phyloP scores from a whole-genome alignment of 2,113 vertebrate species.

The Vicugna pacos region DNA sequence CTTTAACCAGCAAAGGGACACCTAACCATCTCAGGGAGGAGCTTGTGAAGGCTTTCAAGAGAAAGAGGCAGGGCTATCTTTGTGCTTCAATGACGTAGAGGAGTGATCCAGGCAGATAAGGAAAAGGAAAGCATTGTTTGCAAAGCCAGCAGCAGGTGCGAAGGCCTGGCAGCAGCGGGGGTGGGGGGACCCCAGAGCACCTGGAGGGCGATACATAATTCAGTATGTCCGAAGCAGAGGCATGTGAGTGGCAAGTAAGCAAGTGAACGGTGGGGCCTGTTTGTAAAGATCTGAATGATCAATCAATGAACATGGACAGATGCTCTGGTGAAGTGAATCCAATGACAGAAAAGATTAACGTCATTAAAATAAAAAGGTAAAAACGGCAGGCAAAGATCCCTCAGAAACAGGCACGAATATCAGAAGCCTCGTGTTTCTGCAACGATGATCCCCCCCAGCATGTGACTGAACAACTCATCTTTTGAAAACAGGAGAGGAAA shows the following conservation, averaged over 20 bases:
- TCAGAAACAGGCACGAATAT: not conserved
- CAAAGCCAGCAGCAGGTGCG: rapidly evolving
- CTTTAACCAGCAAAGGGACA: rapidly evolving
- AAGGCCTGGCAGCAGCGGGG: rapidly evolving
- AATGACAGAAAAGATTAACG: not conserved
- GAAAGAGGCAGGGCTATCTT: not conserved
- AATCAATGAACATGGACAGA: not conserved
- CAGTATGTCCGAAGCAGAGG: not conserved
- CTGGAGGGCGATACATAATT: not conserved
- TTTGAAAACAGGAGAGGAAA: slow-evolving; percentile 19
- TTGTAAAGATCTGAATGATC: not conserved
- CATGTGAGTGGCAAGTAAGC: too few species aligned
- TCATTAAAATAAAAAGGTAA: not conserved
- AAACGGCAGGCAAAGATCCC: not conserved
- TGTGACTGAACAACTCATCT: not conserved
- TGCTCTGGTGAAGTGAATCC: not conserved
- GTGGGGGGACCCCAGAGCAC: rapidly evolving
- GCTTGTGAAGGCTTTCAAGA: too few species aligned
- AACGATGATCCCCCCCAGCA: not conserved
- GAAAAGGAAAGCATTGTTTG: not conserved
- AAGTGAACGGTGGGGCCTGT: not conserved
- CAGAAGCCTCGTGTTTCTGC: not conserved
- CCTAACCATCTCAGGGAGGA: not conserved
- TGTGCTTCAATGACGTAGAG: too few species aligned
- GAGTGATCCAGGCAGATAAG: too few species aligned